Conservation (phyloP, 2,888 invertebrate genomes). For the Heteromurus nitidus region DNA sequence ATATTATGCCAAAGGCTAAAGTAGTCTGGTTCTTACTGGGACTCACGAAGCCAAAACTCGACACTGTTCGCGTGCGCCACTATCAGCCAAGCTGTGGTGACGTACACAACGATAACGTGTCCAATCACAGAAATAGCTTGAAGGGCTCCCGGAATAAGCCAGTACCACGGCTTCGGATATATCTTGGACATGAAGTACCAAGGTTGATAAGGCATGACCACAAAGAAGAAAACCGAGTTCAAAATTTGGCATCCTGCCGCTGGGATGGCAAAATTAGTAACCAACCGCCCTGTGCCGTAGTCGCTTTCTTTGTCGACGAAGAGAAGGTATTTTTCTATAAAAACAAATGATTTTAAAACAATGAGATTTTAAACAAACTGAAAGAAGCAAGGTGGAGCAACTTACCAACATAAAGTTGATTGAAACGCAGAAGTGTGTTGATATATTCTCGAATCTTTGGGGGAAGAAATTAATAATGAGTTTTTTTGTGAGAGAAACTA, state of each 20-base stretch:
- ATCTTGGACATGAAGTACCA: slow-evolving; percentile 40
- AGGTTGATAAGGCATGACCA: slow-evolving; percentile 27
- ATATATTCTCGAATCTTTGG: slow-evolving; percentile 53
- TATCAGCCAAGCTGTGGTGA: slow-evolving; percentile 36
- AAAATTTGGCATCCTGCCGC: slow-evolving; percentile 35
- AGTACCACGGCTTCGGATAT: slow-evolving; percentile 48
- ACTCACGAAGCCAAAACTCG: slow-evolving; percentile 59
- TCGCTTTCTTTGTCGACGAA: slow-evolving; percentile 6
- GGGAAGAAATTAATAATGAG: background rate
- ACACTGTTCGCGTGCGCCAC: slow-evolving; percentile 47
- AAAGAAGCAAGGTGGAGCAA: background rate
- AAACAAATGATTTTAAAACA: background rate
- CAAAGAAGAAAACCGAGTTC: slow-evolving; percentile 45
- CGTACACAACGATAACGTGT: slow-evolving; percentile 36
- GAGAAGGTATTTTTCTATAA: slow-evolving; percentile 14
- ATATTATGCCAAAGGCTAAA: background rate
- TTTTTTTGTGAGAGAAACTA: background rate
- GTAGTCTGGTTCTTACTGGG: slow-evolving; percentile 41
- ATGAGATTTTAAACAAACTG: background rate
- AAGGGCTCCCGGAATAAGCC: slow-evolving; percentile 50
- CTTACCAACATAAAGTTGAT: slow-evolving; percentile 51
- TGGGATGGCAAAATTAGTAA: slow-evolving; percentile 26
- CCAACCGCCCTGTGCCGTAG: background rate
- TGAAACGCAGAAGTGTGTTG: slow-evolving; percentile 46
- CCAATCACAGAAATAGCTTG: slow-evolving; percentile 48